Conservation (phyloP, 2,113 vertebrate species). For the human (Homo sapiens) region GRCh38 chr20:63931001-63931500, state of each 20-base stretch:
- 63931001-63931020: conserved; percentile 97
- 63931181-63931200: conserved; percentile 71
- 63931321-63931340: not conserved
- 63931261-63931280: conserved; percentile 9
- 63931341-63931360: not conserved
- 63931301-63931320: not conserved
- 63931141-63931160: conserved; percentile 75
- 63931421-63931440: not conserved
- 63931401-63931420: not conserved
- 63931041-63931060: not conserved
- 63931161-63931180: conserved; percentile 71
- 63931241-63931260: not conserved
- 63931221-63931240: conserved; percentile 3
- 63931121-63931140: conserved; percentile 74
- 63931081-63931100: conserved; percentile 70
- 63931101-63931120: conserved; percentile 80
- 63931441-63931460: conserved; percentile 70
- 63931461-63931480: conserved; percentile 91
- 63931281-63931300: conserved; percentile 46
- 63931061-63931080: conserved; percentile 40
- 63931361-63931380: not conserved
- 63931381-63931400: not conserved
- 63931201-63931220: conserved; percentile 29
- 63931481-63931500: conserved; percentile 94
- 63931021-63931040: conserved; percentile 84